Conservation (phyloP, 2,888 invertebrate species). For the Oasisia sp. region DNA sequence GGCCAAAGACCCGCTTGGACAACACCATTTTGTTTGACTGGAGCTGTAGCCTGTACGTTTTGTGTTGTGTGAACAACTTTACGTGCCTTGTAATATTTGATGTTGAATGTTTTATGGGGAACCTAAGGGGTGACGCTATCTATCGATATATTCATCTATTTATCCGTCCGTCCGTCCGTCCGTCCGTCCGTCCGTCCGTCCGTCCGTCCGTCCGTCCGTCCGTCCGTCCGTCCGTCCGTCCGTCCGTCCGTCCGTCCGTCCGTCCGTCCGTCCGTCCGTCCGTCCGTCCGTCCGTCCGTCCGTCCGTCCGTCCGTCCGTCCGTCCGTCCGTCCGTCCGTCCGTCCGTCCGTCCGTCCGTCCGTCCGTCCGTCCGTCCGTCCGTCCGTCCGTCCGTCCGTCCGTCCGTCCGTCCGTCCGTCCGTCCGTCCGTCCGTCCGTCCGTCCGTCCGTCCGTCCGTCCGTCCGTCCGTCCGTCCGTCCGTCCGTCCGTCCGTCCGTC, state of each 20-base stretch:
- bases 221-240: not conserved
- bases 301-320: not conserved
- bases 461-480: not conserved
- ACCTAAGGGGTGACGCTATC: too few relatives aligned
- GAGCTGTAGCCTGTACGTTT: too few relatives aligned
- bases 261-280: not conserved
- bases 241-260: not conserved
- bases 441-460: not conserved
- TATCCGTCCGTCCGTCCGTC: too few relatives aligned
- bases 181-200: not conserved
- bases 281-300: not conserved
- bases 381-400: not conserved
- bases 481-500: not conserved
- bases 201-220: not conserved
- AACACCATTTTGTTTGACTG: too few relatives aligned
- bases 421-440: too few relatives aligned
- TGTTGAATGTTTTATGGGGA: too few relatives aligned
- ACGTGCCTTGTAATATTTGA: too few relatives aligned
- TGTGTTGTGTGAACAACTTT: too few relatives aligned
- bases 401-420: not conserved
- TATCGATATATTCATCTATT: too few relatives aligned
- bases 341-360: not conserved
- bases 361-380: not conserved
- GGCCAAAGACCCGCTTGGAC: too few relatives aligned
- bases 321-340: not conserved